Percentiles rank a stretch among this genome's conserved stretches.
phyloP scores from a whole-genome alignment of 1,140 invertebrate genomes.

The Drosophila suzukii region DNA sequence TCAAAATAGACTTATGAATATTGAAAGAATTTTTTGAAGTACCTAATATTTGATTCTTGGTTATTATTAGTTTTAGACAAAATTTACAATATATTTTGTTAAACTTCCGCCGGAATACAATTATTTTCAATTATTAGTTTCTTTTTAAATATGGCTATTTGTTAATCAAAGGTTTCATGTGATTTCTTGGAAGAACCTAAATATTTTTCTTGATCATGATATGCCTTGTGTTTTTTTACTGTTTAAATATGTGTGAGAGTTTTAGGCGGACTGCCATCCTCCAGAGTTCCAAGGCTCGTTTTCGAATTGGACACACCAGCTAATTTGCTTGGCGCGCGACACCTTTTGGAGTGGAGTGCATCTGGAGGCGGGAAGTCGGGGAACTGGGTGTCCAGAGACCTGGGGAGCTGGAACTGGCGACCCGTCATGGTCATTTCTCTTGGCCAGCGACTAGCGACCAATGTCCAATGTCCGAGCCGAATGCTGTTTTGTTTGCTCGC shows the following conservation, averaged over 20 bases:
- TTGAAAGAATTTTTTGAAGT: too few species aligned
- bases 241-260: slow-evolving; percentile 6
- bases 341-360: slow-evolving; percentile 45
- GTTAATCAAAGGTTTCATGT: not conserved
- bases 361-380: not conserved
- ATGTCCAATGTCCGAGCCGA: slow-evolving; percentile 49
- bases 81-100: too few species aligned
- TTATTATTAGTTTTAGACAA: too few species aligned
- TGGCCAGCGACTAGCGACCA: slow-evolving; percentile 38
- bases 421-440: slow-evolving; percentile 74
- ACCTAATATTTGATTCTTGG: too few species aligned
- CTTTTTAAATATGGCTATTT: too few species aligned
- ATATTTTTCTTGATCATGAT: not conserved
- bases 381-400: not conserved
- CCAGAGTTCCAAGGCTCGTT: slow-evolving; percentile 58
- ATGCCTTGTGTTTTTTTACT: slow-evolving; percentile 3
- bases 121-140: too few species aligned
- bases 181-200: not conserved
- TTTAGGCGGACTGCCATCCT: slow-evolving; percentile 23
- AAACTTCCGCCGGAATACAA: too few species aligned
- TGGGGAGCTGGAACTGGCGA: slow-evolving; percentile 29
- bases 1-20: too few species aligned
- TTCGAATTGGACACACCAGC: slow-evolving; percentile 76
- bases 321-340: slow-evolving; percentile 81
- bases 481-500: slow-evolving; percentile 63